phyloP scores from a whole-genome alignment of 2,888 invertebrate species.

The Tenthredo distinguenda region DNA sequence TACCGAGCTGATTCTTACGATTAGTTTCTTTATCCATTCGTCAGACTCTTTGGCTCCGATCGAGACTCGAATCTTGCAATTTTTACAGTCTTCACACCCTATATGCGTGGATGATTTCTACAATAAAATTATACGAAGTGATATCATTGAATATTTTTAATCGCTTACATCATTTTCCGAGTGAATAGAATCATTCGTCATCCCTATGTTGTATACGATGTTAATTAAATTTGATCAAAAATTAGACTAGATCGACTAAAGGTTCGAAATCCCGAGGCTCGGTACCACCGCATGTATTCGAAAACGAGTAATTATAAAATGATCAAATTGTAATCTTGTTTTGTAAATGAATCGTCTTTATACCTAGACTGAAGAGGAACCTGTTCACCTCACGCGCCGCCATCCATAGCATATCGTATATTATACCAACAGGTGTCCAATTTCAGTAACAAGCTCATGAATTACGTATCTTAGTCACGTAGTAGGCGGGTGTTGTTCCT shows the following conservation, averaged over 20 bases:
- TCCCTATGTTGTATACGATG: background rate
- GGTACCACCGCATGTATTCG: too few relatives aligned
- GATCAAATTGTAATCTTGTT: background rate
- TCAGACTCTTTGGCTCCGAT: too few relatives aligned
- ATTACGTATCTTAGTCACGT: conserved; percentile 27
- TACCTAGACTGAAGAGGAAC: background rate
- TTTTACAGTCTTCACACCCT: too few relatives aligned
- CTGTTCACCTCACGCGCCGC: background rate
- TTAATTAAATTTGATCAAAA: background rate
- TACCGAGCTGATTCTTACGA: too few relatives aligned
- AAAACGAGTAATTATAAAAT: background rate
- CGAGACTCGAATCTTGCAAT: too few relatives aligned
- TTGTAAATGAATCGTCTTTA: background rate
- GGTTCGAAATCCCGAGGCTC: too few relatives aligned
- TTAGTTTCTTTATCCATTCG: too few relatives aligned
- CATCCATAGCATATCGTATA: background rate
- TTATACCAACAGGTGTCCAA: conserved; percentile 44
- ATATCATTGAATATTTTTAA: conserved; percentile 4
- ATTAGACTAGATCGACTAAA: background rate
- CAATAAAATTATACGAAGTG: background rate
- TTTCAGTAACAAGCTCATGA: conserved; percentile 35
- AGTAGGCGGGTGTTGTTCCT: background rate
- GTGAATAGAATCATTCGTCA: too few relatives aligned
- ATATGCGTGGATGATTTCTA: background rate
- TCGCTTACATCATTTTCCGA: background rate